Evolutionary conservation across 2,113 vertebrate genomes (phyloP).

Genomic region (Myrmecobius fasciatus): DNA sequence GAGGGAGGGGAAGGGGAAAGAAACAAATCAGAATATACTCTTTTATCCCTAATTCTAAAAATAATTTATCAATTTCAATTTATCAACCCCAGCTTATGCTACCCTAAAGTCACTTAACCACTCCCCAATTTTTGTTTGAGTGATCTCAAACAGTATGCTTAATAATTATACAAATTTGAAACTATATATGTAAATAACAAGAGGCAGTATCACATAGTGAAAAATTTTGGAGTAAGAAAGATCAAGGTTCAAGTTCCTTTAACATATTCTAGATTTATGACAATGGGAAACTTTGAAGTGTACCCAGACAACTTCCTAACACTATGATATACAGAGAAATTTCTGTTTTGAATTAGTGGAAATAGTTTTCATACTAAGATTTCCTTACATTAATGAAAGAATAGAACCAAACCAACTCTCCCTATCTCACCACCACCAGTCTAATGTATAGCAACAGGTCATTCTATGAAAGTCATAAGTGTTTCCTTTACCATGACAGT

Average conservation of each 20-base stretch:
- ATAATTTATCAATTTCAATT: conserved; percentile 42
- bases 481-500: neutral
- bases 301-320: neutral
- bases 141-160: conserved; percentile 50
- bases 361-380: neutral
- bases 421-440: neutral
- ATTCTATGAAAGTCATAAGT: neutral
- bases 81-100: neutral
- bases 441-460: conserved; percentile 6
- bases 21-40: conserved; percentile 66
- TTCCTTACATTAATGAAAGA: neutral
- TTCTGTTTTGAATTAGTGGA: neutral
- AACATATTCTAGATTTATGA: neutral
- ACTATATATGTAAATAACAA: neutral
- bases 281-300: neutral
- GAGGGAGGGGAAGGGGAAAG: conserved; percentile 36
- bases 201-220: neutral
- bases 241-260: neutral
- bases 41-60: conserved; percentile 65
- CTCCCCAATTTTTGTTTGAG: neutral
- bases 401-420: neutral
- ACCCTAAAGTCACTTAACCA: conserved; percentile 39
- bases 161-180: conserved; percentile 23
- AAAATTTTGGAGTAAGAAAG: neutral
- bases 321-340: neutral